Evolutionary conservation across 2,797 vertebrate genomes (phyloP).

Genomic region (Picus viridis): DNA sequence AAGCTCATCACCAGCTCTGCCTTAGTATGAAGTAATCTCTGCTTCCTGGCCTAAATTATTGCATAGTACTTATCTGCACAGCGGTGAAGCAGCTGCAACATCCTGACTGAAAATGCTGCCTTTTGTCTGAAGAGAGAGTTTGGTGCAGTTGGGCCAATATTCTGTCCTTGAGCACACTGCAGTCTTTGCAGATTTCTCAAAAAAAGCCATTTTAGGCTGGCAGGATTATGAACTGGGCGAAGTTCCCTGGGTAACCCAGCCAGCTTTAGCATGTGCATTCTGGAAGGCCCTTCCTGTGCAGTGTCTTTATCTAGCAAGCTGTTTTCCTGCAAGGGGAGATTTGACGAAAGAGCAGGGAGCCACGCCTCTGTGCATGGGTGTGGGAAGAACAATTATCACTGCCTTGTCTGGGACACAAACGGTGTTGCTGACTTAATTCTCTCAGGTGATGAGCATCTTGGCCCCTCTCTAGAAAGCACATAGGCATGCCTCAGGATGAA

Average conservation of each 20-base stretch:
- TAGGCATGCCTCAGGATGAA: not conserved
- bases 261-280: not conserved
- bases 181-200: not conserved
- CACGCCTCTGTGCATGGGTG: constrained; percentile 1
- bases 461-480: not conserved
- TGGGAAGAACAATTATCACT: not conserved
- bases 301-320: not conserved
- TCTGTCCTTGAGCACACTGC: not conserved
- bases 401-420: not conserved
- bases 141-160: not conserved
- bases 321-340: not conserved
- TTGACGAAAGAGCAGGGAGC: not conserved
- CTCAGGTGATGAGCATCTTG: not conserved
- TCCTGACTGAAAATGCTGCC: constrained; percentile 7
- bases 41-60: constrained; percentile 16
- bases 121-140: not conserved
- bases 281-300: not conserved
- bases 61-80: not conserved
- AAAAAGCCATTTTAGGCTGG: not conserved
- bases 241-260: not conserved
- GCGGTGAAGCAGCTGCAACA: constrained; percentile 28
- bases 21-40: constrained; percentile 7
- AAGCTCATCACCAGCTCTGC: not conserved
- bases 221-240: not conserved
- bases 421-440: not conserved